A percentile compares a stretch with the other conserved stretches of the same genome.
Conservation (phyloP, 2,797 vertebrate genomes). For the Pyrocephalus nanus region DNA sequence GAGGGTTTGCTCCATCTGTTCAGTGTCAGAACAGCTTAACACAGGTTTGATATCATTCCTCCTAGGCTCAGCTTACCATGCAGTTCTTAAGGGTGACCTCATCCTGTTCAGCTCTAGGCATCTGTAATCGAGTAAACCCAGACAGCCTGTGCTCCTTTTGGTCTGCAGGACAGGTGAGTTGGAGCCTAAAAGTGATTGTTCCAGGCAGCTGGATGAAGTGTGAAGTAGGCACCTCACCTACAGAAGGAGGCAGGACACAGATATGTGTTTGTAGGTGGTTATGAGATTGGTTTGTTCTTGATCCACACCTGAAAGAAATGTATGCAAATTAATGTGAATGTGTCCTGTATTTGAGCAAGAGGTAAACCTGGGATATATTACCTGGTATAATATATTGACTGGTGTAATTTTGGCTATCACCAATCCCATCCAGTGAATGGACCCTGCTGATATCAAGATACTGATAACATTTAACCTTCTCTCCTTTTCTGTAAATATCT, state of each 20-base stretch:
- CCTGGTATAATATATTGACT: not conserved
- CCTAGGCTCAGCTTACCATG: not conserved
- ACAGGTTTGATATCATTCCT: not conserved
- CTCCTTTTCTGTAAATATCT: not conserved
- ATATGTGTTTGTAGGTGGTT: not conserved
- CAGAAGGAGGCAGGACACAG: not conserved
- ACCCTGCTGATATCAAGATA: not conserved
- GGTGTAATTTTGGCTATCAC: not conserved
- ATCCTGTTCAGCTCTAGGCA: not conserved
- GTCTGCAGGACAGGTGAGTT: not conserved
- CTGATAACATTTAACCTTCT: not conserved
- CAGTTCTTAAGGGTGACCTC: not conserved
- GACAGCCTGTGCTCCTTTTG: not conserved
- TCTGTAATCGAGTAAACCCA: not conserved
- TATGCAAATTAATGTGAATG: not conserved
- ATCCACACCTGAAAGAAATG: not conserved
- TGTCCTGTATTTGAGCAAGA: not conserved
- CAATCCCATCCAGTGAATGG: fast-evolving
- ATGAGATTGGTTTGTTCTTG: not conserved
- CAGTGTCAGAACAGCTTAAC: not conserved
- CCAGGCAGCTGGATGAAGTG: not conserved
- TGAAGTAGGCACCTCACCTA: not conserved
- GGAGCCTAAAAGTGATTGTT: not conserved
- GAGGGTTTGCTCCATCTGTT: not conserved
- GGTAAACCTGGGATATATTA: not conserved